Evolutionary conservation across 2,113 vertebrate species (phyloP).

Genomic region (Conger conger): DNA sequence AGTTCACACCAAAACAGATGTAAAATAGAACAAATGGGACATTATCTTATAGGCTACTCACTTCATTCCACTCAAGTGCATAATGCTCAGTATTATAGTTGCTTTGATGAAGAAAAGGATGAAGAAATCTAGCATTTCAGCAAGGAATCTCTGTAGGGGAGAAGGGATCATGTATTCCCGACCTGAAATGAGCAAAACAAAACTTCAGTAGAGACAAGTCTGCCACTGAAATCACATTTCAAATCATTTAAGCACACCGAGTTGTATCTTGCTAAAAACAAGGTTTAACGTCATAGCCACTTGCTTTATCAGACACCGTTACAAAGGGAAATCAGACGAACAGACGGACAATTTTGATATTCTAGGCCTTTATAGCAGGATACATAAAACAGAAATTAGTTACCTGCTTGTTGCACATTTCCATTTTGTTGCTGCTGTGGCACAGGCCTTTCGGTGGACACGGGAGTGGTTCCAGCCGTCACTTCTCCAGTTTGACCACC

Average conservation of each 20-base stretch:
- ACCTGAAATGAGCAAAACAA: constrained; percentile 63
- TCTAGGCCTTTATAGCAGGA: too few species aligned
- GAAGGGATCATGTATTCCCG: constrained; percentile 91
- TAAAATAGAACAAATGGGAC: neutral
- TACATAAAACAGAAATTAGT: too few species aligned
- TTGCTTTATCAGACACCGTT: too few species aligned
- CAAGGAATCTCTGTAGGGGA: constrained; percentile 90
- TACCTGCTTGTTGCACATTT: constrained; percentile 62
- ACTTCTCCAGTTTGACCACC: constrained; percentile 38
- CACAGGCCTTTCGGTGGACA: constrained; percentile 31
- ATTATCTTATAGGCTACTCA: constrained; percentile 73
- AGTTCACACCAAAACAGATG: neutral
- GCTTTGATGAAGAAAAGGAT: constrained; percentile 98
- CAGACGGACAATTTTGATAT: too few species aligned
- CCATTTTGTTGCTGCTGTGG: constrained; percentile 54
- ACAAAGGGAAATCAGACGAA: too few species aligned
- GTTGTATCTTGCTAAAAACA: too few species aligned
- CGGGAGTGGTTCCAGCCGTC: constrained; percentile 40
- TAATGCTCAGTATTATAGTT: constrained; percentile 91
- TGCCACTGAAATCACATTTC: neutral
- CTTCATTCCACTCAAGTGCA: constrained; percentile 98
- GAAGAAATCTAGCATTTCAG: constrained; percentile 98
- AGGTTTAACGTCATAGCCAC: too few species aligned
- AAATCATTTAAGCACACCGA: neutral
- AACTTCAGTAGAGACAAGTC: neutral